Conservation (phyloP, 2,888 invertebrate genomes). For the Drosophila seclusa region DNA sequence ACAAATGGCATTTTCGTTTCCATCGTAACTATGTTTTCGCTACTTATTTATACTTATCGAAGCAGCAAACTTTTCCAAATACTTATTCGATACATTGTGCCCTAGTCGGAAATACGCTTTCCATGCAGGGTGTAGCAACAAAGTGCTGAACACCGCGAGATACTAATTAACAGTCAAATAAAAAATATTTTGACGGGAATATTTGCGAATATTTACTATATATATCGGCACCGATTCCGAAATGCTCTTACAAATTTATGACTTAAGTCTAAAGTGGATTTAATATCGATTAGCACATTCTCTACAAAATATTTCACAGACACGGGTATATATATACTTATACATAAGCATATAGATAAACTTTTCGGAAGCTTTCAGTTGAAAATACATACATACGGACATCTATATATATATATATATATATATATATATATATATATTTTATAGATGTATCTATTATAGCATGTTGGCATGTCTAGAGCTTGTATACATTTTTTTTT, state of each 20-base stretch:
- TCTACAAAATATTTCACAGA: not conserved
- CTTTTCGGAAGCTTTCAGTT: not conserved
- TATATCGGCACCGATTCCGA: not conserved
- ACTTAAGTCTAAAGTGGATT: not conserved
- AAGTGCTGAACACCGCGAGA: not conserved
- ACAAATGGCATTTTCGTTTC: not conserved
- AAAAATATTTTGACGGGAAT: not conserved
- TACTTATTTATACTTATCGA: not conserved
- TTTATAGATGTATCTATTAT: not conserved
- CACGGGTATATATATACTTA: not conserved
- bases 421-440: not conserved
- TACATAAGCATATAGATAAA: not conserved
- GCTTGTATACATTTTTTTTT: not conserved
- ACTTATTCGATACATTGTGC: not conserved
- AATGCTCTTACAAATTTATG: not conserved
- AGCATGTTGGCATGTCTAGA: constrained; percentile 26
- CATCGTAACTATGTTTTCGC: not conserved
- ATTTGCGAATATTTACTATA: not conserved
- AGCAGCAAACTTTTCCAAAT: not conserved
- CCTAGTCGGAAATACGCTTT: not conserved
- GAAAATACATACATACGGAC: not conserved
- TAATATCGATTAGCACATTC: not conserved
- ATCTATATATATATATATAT: too few species aligned
- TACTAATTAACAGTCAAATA: not conserved
- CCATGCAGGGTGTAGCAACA: not conserved